phyloP scores from a whole-genome alignment of 2,797 vertebrate genomes.

The Sebastes cheni region DNA sequence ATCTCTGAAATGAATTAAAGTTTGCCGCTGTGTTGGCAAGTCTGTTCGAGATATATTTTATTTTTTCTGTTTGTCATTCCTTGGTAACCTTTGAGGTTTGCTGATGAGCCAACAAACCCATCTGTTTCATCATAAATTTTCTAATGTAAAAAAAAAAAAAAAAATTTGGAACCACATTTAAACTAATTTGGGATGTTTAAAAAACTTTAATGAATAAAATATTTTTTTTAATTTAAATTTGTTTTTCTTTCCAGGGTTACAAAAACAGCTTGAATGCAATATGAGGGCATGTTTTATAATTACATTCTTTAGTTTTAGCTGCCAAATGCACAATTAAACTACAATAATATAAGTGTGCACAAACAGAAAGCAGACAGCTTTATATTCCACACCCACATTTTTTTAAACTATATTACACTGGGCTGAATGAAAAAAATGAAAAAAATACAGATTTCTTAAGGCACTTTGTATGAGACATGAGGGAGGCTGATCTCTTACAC shows the following conservation, averaged over 20 bases:
- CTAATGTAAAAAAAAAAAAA: background rate
- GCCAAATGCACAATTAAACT: background rate
- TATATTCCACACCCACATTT: background rate
- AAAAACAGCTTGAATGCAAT: background rate
- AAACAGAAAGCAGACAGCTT: background rate
- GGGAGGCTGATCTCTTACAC: too few species aligned
- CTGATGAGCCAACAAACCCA: background rate
- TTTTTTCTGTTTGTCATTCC: background rate
- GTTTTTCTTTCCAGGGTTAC: background rate
- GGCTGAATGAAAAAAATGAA: background rate
- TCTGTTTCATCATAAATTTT: background rate
- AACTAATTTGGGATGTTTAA: background rate
- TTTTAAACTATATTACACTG: background rate
- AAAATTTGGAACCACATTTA: background rate
- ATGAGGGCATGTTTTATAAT: background rate
- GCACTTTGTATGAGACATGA: too few species aligned
- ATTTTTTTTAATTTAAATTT: background rate
- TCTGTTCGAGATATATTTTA: accelerated
- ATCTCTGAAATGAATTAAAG: background rate
- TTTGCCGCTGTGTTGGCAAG: too few species aligned
- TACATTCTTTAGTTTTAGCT: background rate
- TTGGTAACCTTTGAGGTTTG: background rate
- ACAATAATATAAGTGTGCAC: background rate
- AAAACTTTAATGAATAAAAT: background rate
- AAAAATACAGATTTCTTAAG: too few species aligned